A percentile compares a stretch with the other conserved stretches of the same genome.
Conservation (phyloP, 2,113 vertebrate species). For the Neofelis nebulosa region DNA sequence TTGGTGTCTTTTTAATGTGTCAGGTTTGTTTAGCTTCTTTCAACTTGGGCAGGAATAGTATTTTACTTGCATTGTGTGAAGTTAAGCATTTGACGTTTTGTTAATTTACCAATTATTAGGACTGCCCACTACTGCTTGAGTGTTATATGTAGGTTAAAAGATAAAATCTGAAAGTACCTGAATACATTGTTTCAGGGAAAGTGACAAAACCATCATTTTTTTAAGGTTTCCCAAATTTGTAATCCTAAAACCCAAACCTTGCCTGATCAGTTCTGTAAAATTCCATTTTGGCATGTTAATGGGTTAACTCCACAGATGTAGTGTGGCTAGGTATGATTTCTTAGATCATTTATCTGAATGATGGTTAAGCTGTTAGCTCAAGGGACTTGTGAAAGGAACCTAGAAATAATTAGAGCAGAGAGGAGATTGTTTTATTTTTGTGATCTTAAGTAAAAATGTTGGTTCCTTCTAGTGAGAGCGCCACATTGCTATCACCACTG, state of each 20-base stretch:
- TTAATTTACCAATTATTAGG: neutral
- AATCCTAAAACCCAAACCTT: neutral
- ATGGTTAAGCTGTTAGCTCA: constrained; percentile 48
- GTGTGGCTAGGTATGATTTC: neutral
- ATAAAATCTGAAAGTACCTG: neutral
- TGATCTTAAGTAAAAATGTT: constrained; percentile 10
- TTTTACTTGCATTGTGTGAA: neutral
- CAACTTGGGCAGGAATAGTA: neutral
- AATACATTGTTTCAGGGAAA: neutral
- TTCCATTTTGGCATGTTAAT: neutral
- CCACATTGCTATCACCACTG: neutral
- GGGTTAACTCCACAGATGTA: neutral
- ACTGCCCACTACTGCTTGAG: neutral
- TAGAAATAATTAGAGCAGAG: constrained; percentile 48
- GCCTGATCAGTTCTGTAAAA: neutral
- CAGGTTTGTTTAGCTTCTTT: neutral
- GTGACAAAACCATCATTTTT: neutral
- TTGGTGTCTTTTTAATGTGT: neutral
- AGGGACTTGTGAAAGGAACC: constrained; percentile 48
- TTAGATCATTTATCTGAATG: constrained; percentile 55
- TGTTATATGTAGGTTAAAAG: neutral
- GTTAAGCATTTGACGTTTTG: neutral
- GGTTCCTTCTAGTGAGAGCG: neutral
- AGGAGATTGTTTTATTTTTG: constrained; percentile 43
- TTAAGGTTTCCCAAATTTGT: neutral